Evolutionary conservation across 37 sponge, comb jelly and placozoan species (phyloP).

Genomic region (Chondrosia reniformis): DNA sequence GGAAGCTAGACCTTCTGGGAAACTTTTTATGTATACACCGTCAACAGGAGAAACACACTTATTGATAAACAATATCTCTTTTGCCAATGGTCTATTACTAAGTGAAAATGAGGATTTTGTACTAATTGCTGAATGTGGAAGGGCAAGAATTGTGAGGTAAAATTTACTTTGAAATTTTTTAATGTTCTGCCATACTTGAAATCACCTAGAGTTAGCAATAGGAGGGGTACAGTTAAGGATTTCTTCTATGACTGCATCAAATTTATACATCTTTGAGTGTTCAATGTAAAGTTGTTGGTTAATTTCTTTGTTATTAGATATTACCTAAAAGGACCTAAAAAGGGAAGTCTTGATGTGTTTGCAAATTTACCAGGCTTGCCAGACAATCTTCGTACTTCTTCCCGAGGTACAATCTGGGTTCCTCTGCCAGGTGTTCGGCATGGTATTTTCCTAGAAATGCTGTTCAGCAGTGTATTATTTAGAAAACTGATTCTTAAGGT

Average conservation of each 20-base stretch:
- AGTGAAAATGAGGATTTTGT: conserved; percentile 40
- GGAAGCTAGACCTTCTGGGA: conserved; percentile 58
- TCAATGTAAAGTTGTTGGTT: background rate
- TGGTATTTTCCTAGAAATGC: background rate
- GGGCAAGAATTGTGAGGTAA: conserved; percentile 62
- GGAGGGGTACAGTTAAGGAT: background rate
- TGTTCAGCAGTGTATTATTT: background rate
- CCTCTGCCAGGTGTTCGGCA: conserved; percentile 33
- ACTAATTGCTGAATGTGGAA: conserved; percentile 56
- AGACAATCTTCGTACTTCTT: conserved; percentile 66
- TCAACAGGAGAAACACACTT: conserved; percentile 5
- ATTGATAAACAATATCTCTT: conserved; percentile 29
- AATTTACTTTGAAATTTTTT: background rate
- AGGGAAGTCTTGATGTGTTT: conserved; percentile 60
- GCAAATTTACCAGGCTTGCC: conserved; percentile 69
- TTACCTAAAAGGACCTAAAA: conserved; percentile 36
- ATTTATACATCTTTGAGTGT: background rate
- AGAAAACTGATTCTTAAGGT: background rate
- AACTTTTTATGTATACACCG: conserved; percentile 54
- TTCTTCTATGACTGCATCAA: too few species aligned
- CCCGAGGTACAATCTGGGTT: conserved; percentile 59
- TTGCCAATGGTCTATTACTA: conserved; percentile 75
- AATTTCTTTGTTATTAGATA: conserved; percentile 6
- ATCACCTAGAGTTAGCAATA: background rate
- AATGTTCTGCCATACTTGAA: background rate